Base-by-base conservation (phyloP, 2,113 vertebrate genomes). In the Platycercus adscitus region DNA sequence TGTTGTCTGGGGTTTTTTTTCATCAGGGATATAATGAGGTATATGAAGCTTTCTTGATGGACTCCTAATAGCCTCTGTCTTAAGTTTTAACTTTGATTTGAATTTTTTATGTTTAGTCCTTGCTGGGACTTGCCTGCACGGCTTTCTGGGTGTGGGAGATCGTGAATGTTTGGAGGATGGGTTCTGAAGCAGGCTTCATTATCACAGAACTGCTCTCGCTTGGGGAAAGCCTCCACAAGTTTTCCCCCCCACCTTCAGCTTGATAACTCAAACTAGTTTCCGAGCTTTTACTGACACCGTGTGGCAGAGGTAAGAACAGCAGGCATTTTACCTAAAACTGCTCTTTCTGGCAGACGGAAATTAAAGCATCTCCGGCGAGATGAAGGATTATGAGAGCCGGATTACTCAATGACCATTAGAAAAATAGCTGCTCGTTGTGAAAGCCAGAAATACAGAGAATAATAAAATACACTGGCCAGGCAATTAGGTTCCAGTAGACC, bases 251-350 rank as follows among this genome's bases (percentile, higher is more conserved):
- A 0, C 19, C 39, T 11, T 44, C 12, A 65, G 19, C 26, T 63
- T 25, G 39, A 11, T 7, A 33, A 33, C 9, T 47, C 10, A 6
- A 35, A 72, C 25, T 65, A 6, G 56, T 97, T 96, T 78, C 44
- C 12, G 55, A 94, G 47, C 71, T 85, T 97, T 93, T 64, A 75
- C 92, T 98, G 98, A 97, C 98, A 91, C 97, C 5, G 24, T 93
- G 98, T 97, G 98, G 98, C 73, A 71, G 61, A 86, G 1, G 0
- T 14, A 61, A 91, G 96, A 97, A 98, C 55, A 97, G 77, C 98
- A 97, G 28, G 4, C 1, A 7, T 65, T 95, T 79, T 25, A 4
- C 52, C 66, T 53, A 17, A 53, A 49, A 17, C 28, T 75, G 8
- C 16, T 55, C 47, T 31, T 49, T 9, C 35, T 23, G 39, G 23